Percentiles rank a stretch among this genome's conserved stretches.
Conservation (phyloP, 2,888 invertebrate genomes). For the Melipona beecheii region DNA sequence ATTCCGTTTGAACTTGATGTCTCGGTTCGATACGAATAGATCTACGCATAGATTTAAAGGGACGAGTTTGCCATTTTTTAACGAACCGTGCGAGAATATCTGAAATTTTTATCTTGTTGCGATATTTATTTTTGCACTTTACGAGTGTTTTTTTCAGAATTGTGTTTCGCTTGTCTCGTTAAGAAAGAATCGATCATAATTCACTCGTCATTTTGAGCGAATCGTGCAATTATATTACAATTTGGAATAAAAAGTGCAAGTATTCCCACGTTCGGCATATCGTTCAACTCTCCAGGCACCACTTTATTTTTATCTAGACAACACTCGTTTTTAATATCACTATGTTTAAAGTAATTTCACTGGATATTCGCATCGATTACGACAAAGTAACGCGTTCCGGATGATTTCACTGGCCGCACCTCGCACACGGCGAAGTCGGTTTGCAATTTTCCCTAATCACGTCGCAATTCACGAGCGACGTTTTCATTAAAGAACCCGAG, state of each 20-base stretch:
- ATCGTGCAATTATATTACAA: neutral
- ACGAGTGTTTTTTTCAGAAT: neutral
- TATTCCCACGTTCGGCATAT: neutral
- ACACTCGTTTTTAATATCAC: neutral
- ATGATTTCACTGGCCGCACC: neutral
- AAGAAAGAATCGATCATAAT: no score
- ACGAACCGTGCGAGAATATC: neutral
- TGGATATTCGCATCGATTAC: neutral
- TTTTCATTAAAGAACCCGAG: constrained; percentile 25
- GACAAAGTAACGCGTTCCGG: constrained; percentile 3
- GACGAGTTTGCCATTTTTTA: neutral
- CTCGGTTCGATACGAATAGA: neutral
- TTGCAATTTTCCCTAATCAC: constrained; percentile 10
- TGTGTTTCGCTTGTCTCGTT: neutral
- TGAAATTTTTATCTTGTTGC: neutral
- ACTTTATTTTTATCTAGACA: neutral
- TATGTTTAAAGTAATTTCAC: neutral
- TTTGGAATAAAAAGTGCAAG: neutral
- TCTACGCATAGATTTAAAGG: neutral
- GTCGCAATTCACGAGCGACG: neutral
- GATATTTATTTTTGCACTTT: neutral
- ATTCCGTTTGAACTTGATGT: neutral
- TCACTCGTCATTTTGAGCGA: neutral
- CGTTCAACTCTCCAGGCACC: neutral
- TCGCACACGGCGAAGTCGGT: neutral